Evolutionary conservation across 2,797 vertebrate species (phyloP).

Genomic region (Odontamblyopus rebecca): DNA sequence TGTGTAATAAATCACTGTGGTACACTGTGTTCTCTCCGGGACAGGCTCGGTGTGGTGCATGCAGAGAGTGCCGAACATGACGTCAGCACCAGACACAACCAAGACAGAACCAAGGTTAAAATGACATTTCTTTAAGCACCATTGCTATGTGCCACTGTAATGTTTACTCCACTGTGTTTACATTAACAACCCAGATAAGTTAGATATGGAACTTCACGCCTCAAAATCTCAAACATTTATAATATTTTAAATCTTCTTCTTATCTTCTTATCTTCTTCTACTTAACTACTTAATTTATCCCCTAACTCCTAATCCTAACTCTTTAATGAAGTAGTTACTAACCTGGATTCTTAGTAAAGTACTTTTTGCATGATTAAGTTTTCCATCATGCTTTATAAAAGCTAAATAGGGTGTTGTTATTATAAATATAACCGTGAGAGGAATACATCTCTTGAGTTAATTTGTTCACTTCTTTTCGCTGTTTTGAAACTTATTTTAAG

Average conservation of each 20-base stretch:
- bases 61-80: constrained; percentile 56
- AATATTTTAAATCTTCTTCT: neutral
- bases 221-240: neutral
- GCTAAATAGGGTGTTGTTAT: too few species aligned
- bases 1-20: constrained; percentile 77
- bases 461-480: too few species aligned
- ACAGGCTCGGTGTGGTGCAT: constrained; percentile 54
- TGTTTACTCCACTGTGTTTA: neutral
- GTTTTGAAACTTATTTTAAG: too few species aligned
- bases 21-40: constrained; percentile 73
- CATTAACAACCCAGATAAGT: too few species aligned
- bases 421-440: too few species aligned
- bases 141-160: constrained; percentile 19
- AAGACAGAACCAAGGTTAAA: constrained; percentile 46
- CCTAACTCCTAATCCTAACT: too few species aligned
- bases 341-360: too few species aligned
- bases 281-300: too few species aligned
- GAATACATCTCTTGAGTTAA: too few species aligned
- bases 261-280: neutral
- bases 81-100: constrained; percentile 43
- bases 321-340: too few species aligned
- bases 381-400: too few species aligned
- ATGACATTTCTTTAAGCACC: constrained; percentile 37
- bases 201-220: neutral
- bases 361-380: too few species aligned